Evolutionary conservation across 1,140 invertebrate genomes (phyloP).

Genomic region (Drosophila lacertosa): DNA sequence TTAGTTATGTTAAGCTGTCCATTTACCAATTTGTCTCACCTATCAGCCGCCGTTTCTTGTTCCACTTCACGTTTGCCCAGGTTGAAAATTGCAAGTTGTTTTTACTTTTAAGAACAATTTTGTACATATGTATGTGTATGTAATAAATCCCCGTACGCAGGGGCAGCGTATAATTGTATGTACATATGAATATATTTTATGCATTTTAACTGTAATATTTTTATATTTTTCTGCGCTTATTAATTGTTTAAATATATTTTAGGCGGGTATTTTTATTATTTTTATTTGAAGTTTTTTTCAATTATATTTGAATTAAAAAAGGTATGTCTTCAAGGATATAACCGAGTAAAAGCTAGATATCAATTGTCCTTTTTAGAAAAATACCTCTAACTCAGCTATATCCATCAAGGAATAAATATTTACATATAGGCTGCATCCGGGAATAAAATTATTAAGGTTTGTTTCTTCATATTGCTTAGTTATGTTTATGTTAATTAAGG

Average conservation of each 20-base stretch:
- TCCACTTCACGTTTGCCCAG: background rate
- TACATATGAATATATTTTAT: conserved; percentile 16
- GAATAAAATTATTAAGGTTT: too few relatives aligned
- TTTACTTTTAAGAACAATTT: conserved; percentile 1
- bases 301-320: too few relatives aligned
- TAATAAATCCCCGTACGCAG: conserved; percentile 36
- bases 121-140: conserved; percentile 10
- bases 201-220: background rate
- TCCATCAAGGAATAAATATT: too few relatives aligned
- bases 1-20: conserved; percentile 1
- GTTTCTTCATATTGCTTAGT: too few relatives aligned
- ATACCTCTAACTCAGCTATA: too few relatives aligned
- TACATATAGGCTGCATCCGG: too few relatives aligned
- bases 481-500: too few relatives aligned
- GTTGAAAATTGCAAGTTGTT: background rate
- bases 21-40: conserved; percentile 1
- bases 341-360: too few relatives aligned
- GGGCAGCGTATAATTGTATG: conserved; percentile 17
- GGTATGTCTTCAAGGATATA: too few relatives aligned
- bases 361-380: too few relatives aligned
- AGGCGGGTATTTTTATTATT: background rate
- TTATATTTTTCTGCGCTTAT: background rate
- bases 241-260: background rate
- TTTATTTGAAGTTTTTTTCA: too few relatives aligned
- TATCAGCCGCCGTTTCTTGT: conserved; percentile 8